phyloP scores from a whole-genome alignment of 2,797 vertebrate species.

The Periparus ater region DNA sequence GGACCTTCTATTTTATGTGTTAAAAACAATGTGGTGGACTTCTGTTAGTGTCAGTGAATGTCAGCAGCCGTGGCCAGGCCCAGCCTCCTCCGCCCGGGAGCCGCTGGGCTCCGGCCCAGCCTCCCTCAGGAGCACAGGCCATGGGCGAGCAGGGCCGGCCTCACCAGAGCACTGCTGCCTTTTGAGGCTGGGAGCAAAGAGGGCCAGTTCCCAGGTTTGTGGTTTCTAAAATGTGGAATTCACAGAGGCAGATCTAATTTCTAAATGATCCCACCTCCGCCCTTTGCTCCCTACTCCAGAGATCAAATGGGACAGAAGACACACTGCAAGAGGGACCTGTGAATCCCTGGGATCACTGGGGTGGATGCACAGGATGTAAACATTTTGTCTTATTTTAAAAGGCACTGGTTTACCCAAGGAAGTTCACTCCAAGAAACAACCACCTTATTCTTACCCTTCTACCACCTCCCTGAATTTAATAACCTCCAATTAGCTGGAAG shows the following conservation, averaged over 20 bases:
- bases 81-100: too few species aligned
- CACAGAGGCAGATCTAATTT: too few species aligned
- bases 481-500: not conserved
- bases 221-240: too few species aligned
- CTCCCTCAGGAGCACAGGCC: too few species aligned
- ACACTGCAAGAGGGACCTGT: accelerated
- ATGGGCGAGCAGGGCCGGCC: too few species aligned
- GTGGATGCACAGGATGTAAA: accelerated
- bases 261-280: not conserved
- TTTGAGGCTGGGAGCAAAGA: too few species aligned
- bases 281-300: accelerated
- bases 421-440: not conserved
- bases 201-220: too few species aligned
- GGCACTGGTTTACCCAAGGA: not conserved
- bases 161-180: too few species aligned
- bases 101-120: too few species aligned
- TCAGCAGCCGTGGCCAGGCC: too few species aligned
- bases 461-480: not conserved
- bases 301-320: not conserved
- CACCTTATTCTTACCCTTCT: not conserved
- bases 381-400: not conserved
- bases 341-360: accelerated
- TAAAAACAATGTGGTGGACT: not conserved
- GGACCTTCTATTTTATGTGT: not conserved
- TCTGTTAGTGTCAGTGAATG: not conserved